Evolutionary conservation across 2,888 invertebrate genomes (phyloP).

Genomic region (Athripsodes cinereus): DNA sequence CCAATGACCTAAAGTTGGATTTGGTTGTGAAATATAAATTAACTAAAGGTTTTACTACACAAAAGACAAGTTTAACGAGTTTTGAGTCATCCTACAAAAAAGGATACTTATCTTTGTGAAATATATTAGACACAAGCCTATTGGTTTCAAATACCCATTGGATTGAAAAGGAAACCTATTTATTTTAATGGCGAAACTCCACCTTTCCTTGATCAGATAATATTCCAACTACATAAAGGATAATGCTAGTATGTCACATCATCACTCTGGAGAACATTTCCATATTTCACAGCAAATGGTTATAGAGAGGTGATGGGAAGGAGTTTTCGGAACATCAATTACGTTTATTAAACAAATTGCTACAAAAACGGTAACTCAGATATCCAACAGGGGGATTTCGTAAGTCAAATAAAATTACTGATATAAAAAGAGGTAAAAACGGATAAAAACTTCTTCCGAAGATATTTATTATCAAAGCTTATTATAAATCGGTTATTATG

Average conservation of each 20-base stretch:
- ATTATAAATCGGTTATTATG: no score
- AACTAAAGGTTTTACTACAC: background rate
- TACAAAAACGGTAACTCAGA: no score
- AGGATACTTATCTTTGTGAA: background rate
- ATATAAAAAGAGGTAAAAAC: no score
- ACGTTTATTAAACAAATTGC: no score
- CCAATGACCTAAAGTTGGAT: no score
- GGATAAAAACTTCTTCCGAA: no score
- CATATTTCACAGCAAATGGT: background rate
- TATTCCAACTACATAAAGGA: slow-evolving; percentile 1
- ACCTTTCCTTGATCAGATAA: slow-evolving; percentile 19
- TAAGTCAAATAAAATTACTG: no score
- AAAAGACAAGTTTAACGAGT: background rate
- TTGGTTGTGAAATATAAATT: background rate
- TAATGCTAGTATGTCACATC: background rate
- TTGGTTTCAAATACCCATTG: slow-evolving; percentile 4
- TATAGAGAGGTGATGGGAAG: background rate
- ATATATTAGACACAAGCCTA: slow-evolving; percentile 4
- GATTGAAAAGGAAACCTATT: slow-evolving; percentile 14
- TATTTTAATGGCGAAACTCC: slow-evolving; percentile 22
- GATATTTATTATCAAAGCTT: no score
- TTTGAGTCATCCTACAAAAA: background rate
- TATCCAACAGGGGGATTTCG: no score
- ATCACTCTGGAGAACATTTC: background rate
- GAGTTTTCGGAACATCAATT: no score